Evolutionary conservation across 2,113 vertebrate genomes (phyloP), one percentile per base, ranked within the genome.

Genomic region (Pteronura brasiliensis): DNA sequence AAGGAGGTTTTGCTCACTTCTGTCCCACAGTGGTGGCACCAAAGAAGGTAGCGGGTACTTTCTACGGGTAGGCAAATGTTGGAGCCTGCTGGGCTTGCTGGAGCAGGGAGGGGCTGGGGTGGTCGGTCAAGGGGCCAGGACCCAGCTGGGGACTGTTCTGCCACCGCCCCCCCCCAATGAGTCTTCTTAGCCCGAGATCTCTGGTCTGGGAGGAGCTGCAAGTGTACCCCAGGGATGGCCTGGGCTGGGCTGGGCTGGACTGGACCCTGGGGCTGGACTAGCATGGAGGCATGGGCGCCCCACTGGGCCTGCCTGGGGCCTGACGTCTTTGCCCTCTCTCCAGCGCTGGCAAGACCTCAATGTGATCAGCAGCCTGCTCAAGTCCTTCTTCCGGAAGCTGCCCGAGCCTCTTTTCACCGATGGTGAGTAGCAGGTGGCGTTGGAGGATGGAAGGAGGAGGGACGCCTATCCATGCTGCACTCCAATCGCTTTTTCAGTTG

Each of bases 311-410:
- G 23, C 74, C 67, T 34, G 1, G 6, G 0, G 65, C 21, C 93
- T 98, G 94, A 98, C 31, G 5, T 36, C 52, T 69, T 10, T 21
- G 61, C 18, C 39, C 34, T 93, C 44, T 96, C 90, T 89, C 79
- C 97, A 99, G 99, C 99, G 99, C 92, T 99, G 99, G 99, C 99
- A 99, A 98, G 99, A 99, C 96, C 99, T 99, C 97, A 99, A 99
- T 0, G 99, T 99, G 39, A 99, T 99, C 97, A 99, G 99, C 99
- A 99, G 99, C 94, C 99, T 99, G 91, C 98, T 99, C 88, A 99
- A 99, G 96, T 99, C 99, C 81, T 99, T 99, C 99, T 99, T 99
- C 98, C 99, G 99, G 85, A 99, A 99, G 97, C 99, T 99, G 6
- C 99, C 99, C 0, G 99, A 99, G 98, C 99, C 99, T 0, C 99